These are phyloP conservation scores for Entomobrya proxima DNA, from an alignment of 2,888 invertebrate species.

Conservation along the genomic window DNA sequence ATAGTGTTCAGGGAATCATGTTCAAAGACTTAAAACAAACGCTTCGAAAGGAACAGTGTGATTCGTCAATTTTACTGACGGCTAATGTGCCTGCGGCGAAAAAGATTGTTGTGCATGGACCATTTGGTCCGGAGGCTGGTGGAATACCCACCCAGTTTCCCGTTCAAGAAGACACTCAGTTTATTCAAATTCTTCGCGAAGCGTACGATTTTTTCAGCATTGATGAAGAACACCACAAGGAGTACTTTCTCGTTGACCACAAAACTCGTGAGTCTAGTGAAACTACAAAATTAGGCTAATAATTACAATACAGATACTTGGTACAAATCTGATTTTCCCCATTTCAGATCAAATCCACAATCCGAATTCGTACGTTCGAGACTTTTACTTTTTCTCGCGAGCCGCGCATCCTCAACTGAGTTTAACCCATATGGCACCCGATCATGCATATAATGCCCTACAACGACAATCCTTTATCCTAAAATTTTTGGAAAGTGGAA, in stretches of 20 bases:
- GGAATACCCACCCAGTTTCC: conserved; percentile 99
- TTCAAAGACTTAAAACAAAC: conserved; percentile 99
- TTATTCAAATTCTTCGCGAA: conserved; percentile 95
- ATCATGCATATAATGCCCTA: conserved; percentile 91
- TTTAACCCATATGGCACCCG: conserved; percentile 93
- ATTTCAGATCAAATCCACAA: conserved; percentile 96
- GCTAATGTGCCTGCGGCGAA: conserved; percentile 99
- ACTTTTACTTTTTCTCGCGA: conserved; percentile 95
- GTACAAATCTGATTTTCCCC: neutral
- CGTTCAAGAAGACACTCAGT: conserved; percentile 98
- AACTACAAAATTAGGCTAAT: too few relatives aligned
- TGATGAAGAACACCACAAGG: conserved; percentile 90
- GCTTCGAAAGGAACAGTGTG: conserved; percentile 98
- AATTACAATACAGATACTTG: conserved; percentile 68
- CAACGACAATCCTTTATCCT: conserved; percentile 93
- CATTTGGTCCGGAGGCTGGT: conserved; percentile 89
- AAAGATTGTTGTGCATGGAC: conserved; percentile 98
- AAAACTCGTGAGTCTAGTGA: conserved; percentile 90
- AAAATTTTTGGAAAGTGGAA: conserved; percentile 98
- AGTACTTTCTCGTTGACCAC: conserved; percentile 97
- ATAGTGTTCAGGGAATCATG: conserved; percentile 99
- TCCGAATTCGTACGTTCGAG: conserved; percentile 95
- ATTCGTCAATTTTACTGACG: conserved; percentile 96
- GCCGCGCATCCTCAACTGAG: conserved; percentile 98
- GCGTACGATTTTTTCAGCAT: conserved; percentile 98